These are phyloP conservation scores for Trematomus bernacchii DNA, from an alignment of 2,797 vertebrate genomes.

Conservation along the genomic window DNA sequence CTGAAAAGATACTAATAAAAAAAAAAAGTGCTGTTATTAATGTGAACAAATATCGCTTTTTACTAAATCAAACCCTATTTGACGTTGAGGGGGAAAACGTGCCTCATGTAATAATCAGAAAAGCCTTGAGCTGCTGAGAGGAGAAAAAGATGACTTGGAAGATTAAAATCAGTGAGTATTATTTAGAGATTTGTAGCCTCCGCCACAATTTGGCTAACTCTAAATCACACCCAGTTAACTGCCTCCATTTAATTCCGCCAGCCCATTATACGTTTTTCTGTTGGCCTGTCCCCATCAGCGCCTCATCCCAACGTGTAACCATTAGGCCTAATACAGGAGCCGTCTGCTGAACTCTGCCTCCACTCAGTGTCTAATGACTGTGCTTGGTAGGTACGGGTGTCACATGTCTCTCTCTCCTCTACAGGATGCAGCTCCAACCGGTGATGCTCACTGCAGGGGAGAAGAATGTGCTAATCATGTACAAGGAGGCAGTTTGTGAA, in stretches of 20 bases:
- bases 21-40: not conserved
- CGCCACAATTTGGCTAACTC: conserved; percentile 33
- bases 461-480: conserved; percentile 64
- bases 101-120: conserved; percentile 4
- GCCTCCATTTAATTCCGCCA: conserved; percentile 60
- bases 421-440: conserved; percentile 29
- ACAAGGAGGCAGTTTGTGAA: conserved; percentile 60
- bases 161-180: conserved; percentile 27
- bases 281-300: conserved; percentile 34
- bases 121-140: conserved; percentile 15
- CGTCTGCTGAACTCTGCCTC: conserved; percentile 72
- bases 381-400: conserved; percentile 48
- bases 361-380: conserved; percentile 72
- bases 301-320: conserved; percentile 51
- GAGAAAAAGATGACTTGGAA: not conserved
- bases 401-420: conserved; percentile 56
- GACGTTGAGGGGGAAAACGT: conserved; percentile 7
- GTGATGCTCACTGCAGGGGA: conserved; percentile 42
- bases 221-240: conserved; percentile 42
- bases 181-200: conserved; percentile 42
- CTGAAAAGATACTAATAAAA: not conserved
- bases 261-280: conserved; percentile 37
- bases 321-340: conserved; percentile 52
- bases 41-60: conserved; percentile 16
- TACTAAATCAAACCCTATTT: conserved; percentile 20